Conservation (phyloP, 2,888 invertebrate genomes). For the Pemphredon lugubris region DNA sequence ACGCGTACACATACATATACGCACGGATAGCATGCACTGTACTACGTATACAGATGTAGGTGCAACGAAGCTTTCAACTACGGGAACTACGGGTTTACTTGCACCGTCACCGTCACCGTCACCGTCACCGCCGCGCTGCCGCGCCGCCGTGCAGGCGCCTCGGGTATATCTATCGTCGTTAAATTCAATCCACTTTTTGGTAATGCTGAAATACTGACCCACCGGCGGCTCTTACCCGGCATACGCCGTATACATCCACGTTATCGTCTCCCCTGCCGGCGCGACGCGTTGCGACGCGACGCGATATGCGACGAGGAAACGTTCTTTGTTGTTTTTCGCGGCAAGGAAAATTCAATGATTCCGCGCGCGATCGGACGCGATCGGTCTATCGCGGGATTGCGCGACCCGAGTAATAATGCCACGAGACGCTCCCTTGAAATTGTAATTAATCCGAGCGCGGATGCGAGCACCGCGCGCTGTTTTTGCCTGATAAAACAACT, state of each 20-base stretch:
- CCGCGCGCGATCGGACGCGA: not conserved
- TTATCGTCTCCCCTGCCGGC: too few relatives aligned
- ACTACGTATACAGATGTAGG: constrained; percentile 33
- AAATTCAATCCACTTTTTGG: constrained; percentile 14
- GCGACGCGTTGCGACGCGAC: too few relatives aligned
- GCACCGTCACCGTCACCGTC: constrained; percentile 5
- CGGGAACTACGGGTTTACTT: constrained; percentile 45
- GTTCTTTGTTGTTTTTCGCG: not conserved
- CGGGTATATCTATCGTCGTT: constrained; percentile 28
- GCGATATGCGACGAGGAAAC: not conserved
- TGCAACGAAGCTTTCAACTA: constrained; percentile 51
- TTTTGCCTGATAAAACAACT: not conserved
- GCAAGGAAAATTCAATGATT: too few relatives aligned
- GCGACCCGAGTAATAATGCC: too few relatives aligned
- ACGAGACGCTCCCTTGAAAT: too few relatives aligned
- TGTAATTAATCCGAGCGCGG: too few relatives aligned
- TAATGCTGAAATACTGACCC: constrained; percentile 19
- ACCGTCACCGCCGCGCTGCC: too few relatives aligned
- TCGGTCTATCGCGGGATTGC: too few relatives aligned
- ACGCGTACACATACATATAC: not conserved
- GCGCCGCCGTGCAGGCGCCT: constrained; percentile 35
- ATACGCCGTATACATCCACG: not conserved
- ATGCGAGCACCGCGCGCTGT: not conserved
- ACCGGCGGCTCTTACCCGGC: constrained; percentile 1
- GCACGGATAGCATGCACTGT: constrained; percentile 42